Base-by-base conservation (phyloP, 2,797 vertebrate species). In the Leptodactylus fallax region DNA sequence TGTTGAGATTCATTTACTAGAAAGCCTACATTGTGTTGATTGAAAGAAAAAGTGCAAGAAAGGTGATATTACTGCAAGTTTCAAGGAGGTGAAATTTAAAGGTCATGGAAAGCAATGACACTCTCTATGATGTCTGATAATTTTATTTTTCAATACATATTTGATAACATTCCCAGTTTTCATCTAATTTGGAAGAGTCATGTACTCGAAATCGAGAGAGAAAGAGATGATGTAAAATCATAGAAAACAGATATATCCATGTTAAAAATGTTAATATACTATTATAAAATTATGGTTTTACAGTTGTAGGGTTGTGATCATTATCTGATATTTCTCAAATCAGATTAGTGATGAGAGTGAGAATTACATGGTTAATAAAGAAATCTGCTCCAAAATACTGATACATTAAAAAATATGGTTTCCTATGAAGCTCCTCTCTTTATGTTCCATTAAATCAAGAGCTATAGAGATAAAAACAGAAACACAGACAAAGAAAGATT, bases 1-100 rank as follows among this genome's bases (percentile, higher is more conserved):
- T 67, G 71, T 71, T 88, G 60, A 88, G 60, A 79, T 71, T 77
- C 9, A 87, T 81, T 85, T 81, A 74, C 78, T 56, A 74, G 49
- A 81, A 85, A 76, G 69, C 55, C 78, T 61, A 58, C 27, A 76
- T 56, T 85, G 63, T 49, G 51, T 63, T 88, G 87, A 85, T 85
- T 81, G 77, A 81, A 88, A 67, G 65, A 71, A 88, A 88, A 88
- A 76, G 65, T 84, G 45, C 77, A 85, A 36, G 25, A 25, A 53
- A 88, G 67, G 56, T 81, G 78, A 76, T 81, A 81, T 63, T 81
- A 81, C 65, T 79, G 56, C 58, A 81, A 74, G 77, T 65, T 79
- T 81, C 36, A 88, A 63, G 79, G 53, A 88, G 25, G 27, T 85
- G 56, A 65, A 81, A 85, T 85, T 51, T 84, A 88, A 88, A 85